Conservation (phyloP, 2,113 vertebrate genomes). For the Vicugna pacos region DNA sequence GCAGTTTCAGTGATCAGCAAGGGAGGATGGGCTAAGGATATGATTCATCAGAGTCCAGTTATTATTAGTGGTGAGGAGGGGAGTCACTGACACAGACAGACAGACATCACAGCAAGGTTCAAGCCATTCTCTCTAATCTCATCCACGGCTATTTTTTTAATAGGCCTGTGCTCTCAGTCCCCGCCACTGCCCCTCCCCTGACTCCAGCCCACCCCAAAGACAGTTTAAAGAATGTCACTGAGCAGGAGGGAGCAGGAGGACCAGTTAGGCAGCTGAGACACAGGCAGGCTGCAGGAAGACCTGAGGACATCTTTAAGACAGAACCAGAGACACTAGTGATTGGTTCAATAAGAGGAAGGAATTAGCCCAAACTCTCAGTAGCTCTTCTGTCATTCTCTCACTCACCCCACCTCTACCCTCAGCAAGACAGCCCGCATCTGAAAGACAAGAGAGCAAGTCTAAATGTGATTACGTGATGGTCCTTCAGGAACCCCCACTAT, state of each 20-base stretch:
- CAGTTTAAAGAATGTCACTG: not conserved
- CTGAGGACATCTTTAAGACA: not conserved
- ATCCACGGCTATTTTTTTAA: not conserved
- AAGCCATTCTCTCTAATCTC: not conserved
- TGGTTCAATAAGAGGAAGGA: not conserved
- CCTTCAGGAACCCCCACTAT: not conserved
- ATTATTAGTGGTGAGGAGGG: not conserved
- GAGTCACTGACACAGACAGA: not conserved
- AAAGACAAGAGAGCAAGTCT: not conserved
- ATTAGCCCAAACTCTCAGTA: not conserved
- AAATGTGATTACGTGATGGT: not conserved
- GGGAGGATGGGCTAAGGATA: not conserved
- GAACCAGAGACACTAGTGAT: not conserved
- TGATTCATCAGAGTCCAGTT: too few relatives aligned
- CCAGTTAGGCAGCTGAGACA: not conserved
- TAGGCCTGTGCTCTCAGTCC: not conserved
- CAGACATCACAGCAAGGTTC: not conserved
- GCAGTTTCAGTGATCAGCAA: too few relatives aligned
- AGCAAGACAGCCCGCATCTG: not conserved
- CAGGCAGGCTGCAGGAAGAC: not conserved
- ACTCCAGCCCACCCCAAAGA: not conserved
- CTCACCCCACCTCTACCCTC: not conserved
- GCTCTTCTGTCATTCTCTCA: too few relatives aligned
- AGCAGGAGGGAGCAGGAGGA: not conserved
- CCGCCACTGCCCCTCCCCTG: too few relatives aligned